Conservation (phyloP, 2,888 invertebrate species). For the Aspidapion aeneum region DNA sequence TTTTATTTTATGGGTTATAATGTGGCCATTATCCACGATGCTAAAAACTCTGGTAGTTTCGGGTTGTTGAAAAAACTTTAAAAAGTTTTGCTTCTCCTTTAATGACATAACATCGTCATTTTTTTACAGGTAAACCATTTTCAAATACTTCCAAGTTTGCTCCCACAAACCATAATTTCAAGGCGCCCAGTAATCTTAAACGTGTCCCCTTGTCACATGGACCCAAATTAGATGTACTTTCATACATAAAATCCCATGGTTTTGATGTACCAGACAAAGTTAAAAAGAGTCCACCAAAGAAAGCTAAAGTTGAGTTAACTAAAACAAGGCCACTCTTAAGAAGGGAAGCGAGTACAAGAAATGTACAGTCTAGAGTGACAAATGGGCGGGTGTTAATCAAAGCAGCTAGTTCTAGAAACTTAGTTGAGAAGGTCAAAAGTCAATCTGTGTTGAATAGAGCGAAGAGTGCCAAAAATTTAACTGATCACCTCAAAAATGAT, state of each 20-base stretch:
- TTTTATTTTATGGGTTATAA: too few species aligned
- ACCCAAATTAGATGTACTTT: not conserved
- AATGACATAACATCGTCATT: too few species aligned
- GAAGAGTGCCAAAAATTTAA: not conserved
- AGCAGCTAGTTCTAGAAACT: too few species aligned
- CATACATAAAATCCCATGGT: not conserved
- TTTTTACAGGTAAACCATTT: slow-evolving; percentile 13
- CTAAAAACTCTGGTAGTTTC: too few species aligned
- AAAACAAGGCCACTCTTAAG: slow-evolving; percentile 1
- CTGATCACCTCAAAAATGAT: not conserved
- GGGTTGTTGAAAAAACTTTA: too few species aligned
- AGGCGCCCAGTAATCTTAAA: not conserved
- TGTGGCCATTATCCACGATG: too few species aligned
- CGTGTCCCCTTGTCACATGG: not conserved
- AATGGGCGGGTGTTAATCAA: too few species aligned
- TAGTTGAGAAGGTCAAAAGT: too few species aligned
- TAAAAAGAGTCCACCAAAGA: not conserved
- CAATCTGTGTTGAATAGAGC: too few species aligned
- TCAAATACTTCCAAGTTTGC: slow-evolving; percentile 45
- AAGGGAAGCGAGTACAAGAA: not conserved
- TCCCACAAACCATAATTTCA: slow-evolving; percentile 53
- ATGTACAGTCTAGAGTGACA: too few species aligned
- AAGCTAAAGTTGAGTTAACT: not conserved
- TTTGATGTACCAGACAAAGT: not conserved
- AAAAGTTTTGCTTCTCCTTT: too few species aligned